Percentiles rank a stretch among this genome's conserved stretches.
Evolutionary conservation across 2,113 vertebrate species (phyloP).

Genomic region (Chloroceryle aenea): DNA sequence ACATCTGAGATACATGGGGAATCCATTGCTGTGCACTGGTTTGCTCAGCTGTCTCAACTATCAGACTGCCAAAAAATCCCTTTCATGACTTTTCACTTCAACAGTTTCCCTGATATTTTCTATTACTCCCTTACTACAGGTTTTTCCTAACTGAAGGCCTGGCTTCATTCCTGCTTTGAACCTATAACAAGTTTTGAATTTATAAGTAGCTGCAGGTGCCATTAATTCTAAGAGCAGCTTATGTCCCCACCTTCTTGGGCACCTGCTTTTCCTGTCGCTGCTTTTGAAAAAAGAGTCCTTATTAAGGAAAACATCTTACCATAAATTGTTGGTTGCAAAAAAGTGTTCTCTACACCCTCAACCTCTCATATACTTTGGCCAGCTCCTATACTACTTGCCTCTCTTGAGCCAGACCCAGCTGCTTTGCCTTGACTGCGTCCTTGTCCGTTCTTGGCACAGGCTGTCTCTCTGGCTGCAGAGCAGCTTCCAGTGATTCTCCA

Average conservation of each 20-base stretch:
- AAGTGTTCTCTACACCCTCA: background rate
- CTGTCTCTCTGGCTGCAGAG: background rate
- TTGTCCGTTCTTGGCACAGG: background rate
- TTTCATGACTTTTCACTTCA: background rate
- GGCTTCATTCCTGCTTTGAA: background rate
- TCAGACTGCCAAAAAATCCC: background rate
- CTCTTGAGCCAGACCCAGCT: background rate
- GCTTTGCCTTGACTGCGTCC: background rate
- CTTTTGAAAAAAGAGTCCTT: background rate
- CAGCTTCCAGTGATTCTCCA: background rate
- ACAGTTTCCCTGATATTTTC: background rate
- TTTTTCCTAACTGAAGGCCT: background rate
- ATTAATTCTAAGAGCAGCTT: background rate
- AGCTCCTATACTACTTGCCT: background rate
- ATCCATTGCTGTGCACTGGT: background rate
- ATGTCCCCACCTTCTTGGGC: background rate
- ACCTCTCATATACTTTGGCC: background rate
- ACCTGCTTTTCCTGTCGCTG: background rate
- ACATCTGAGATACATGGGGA: background rate
- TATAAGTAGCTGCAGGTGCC: background rate
- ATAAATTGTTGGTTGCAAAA: background rate
- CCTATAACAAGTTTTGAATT: background rate
- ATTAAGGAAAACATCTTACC: background rate
- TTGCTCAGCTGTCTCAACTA: background rate
- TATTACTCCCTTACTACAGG: background rate